Evolutionary conservation across 2,797 vertebrate genomes (phyloP), one percentile per base, ranked within the genome.

Genomic region (Sebastolobus alascanus): DNA sequence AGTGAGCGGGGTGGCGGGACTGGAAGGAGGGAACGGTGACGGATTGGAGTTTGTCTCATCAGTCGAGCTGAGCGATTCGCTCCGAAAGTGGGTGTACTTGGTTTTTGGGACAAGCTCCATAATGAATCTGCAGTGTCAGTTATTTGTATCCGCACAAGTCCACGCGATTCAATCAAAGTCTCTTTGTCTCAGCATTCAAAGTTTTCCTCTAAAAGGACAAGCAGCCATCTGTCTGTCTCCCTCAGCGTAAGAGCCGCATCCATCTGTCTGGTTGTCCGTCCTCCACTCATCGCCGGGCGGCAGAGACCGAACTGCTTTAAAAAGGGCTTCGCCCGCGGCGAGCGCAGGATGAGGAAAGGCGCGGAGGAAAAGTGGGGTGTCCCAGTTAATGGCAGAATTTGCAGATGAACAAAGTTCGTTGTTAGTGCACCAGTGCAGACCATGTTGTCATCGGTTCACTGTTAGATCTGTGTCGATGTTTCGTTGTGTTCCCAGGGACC

Each of bases 71-170:
- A 98, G 92, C 1, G 97, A 98, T 82, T 98, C 98, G 1, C 98
- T 98, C 89, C 97, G 96, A 85, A 99, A 97, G 84, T 97, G 98
- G 88, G 96, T 98, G 94, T 99, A 99, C 94, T 98, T 99, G 91
- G 96, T 96, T 93, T 97, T 98, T 35, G 96, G 97, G 77, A 97
- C 93, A 18, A 98, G 96, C 95, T 98, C 98, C 98, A 99, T 99
- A 64, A 74, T 92, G 75, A 89, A 86, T 85, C 73, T 83, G 82
- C 81, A 75, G 84, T 65, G 83, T 86, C 81, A 75, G 75, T 89
- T 90, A 25, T 89, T 90, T 89, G 90, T 82, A 79, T 83, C 70
- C 29, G 16, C 52, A 40, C 73, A 84, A 83, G 86, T 93, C 89
- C 87, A 90, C 87, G 87, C 70, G 75, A 90, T 85, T 89, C 80